phyloP scores from a whole-genome alignment of 2,113 vertebrate genomes.

The Perognathus longimembris region DNA sequence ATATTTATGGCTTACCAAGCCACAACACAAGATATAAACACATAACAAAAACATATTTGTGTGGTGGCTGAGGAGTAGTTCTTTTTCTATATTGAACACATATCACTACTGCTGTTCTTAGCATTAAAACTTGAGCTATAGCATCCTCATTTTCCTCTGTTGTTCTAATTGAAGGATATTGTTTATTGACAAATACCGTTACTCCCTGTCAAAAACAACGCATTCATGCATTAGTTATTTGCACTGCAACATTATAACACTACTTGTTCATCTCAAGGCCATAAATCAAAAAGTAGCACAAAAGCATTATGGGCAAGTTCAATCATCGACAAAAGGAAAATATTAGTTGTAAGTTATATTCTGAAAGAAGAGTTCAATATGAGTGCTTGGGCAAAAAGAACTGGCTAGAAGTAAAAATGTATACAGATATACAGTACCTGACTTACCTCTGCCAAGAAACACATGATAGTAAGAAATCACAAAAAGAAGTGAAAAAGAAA shows the following conservation, averaged over 20 bases:
- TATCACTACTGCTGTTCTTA: neutral
- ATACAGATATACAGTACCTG: neutral
- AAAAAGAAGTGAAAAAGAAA: neutral
- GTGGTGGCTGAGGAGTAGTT: neutral
- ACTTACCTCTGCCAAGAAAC: constrained; percentile 37
- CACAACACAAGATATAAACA: neutral
- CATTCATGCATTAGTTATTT: constrained; percentile 16
- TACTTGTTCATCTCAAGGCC: constrained; percentile 8
- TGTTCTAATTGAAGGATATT: neutral
- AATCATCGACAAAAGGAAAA: constrained; percentile 47
- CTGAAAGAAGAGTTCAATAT: neutral
- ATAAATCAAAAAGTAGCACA: neutral
- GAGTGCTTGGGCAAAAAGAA: neutral
- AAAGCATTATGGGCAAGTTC: constrained; percentile 39
- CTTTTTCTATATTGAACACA: constrained; percentile 14
- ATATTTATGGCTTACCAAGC: constrained; percentile 14
- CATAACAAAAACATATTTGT: neutral
- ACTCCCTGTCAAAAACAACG: neutral
- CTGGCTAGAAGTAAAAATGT: constrained; percentile 26
- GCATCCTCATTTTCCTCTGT: constrained; percentile 21
- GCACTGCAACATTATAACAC: neutral
- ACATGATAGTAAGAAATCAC: neutral
- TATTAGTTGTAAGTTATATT: constrained; percentile 3
- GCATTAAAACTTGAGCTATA: neutral
- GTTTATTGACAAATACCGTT: neutral